A percentile compares a stretch with the other conserved stretches of the same genome.
Evolutionary conservation across 2,888 invertebrate species (phyloP).

Genomic region (Yponomeuta cagnagella): DNA sequence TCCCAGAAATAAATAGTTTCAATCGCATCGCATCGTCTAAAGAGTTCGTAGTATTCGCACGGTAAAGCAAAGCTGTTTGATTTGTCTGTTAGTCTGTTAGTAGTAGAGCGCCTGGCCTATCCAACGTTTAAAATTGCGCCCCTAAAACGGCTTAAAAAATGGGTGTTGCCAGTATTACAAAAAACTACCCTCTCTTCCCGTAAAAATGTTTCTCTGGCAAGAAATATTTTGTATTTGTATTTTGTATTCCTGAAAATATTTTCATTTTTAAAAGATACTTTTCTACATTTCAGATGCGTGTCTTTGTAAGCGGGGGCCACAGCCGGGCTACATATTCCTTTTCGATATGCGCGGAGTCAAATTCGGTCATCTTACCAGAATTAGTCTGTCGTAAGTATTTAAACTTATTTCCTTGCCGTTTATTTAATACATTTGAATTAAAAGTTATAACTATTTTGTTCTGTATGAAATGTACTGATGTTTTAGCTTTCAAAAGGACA

Average conservation of each 20-base stretch:
- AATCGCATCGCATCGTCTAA: too few relatives aligned
- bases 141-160: too few relatives aligned
- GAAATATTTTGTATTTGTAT: neutral
- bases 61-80: too few relatives aligned
- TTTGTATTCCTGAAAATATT: neutral
- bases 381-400: conserved; percentile 70
- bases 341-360: conserved; percentile 81
- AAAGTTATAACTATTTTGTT: conserved; percentile 2
- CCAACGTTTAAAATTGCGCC: too few relatives aligned
- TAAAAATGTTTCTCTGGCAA: too few relatives aligned
- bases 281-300: conserved; percentile 68
- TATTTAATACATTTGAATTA: neutral
- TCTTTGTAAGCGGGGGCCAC: conserved; percentile 74
- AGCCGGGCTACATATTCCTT: conserved; percentile 78
- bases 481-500: conserved; percentile 71
- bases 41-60: too few relatives aligned
- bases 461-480: conserved; percentile 23
- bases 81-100: too few relatives aligned
- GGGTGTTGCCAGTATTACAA: too few relatives aligned
- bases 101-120: too few relatives aligned
- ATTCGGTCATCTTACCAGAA: conserved; percentile 75
- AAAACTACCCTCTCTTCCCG: too few relatives aligned
- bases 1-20: too few relatives aligned
- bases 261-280: neutral
- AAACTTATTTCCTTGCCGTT: neutral